Conservation (phyloP, 1,140 invertebrate species). For the Tyrophagus putrescentiae region DNA sequence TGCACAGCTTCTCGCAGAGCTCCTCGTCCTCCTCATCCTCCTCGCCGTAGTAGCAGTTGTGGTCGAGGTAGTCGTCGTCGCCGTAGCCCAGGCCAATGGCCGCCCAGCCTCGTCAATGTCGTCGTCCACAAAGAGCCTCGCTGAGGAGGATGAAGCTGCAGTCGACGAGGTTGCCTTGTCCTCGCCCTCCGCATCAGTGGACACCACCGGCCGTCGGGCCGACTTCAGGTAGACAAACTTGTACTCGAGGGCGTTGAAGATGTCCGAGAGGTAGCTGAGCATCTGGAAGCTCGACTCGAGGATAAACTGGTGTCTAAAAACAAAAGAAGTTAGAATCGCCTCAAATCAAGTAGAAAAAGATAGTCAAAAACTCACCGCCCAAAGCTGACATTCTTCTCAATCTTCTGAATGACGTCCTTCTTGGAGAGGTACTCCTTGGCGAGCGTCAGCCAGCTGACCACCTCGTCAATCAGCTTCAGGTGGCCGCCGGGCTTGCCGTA, state of each 20-base stretch:
- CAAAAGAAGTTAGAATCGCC: not conserved
- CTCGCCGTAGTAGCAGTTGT: no score
- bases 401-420: constrained; percentile 41
- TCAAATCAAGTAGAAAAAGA: not conserved
- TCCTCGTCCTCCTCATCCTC: constrained; percentile 94
- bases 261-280: constrained; percentile 54
- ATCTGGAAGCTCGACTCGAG: constrained; percentile 62
- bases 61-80: constrained; percentile 72
- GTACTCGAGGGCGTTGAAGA: constrained; percentile 46
- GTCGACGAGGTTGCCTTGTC: not conserved
- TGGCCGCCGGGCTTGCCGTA: constrained; percentile 59
- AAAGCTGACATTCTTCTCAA: constrained; percentile 40
- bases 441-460: constrained; percentile 53
- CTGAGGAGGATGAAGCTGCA: not conserved
- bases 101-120: constrained; percentile 58
- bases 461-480: constrained; percentile 56
- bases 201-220: not conserved
- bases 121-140: constrained; percentile 12
- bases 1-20: constrained; percentile 82
- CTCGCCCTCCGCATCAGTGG: not conserved
- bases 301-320: constrained; percentile 36
- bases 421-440: constrained; percentile 43
- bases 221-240: not conserved
- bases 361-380: constrained; percentile 29
- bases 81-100: constrained; percentile 62